Base-by-base conservation (phyloP, 1,140 invertebrate genomes). In the Bombus superbus region DNA sequence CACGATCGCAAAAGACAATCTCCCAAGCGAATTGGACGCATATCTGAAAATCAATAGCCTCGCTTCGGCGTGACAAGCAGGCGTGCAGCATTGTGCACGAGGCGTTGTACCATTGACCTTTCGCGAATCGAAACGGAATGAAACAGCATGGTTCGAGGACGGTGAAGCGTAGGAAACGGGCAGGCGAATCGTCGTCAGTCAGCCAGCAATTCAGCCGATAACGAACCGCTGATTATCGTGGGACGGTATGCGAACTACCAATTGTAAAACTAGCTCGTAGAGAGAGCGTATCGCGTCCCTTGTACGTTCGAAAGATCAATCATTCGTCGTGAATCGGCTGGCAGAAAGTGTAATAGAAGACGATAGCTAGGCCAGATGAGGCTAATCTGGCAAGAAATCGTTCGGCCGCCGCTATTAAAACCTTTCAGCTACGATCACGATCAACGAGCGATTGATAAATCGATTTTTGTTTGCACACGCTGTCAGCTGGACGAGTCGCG, bases 221-320 rank as follows among this genome's bases (percentile, higher is more conserved):
- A 90, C 89, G 88, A 90, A 88, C 83, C 79, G 35, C 83, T 90
- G 90, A 93, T 93, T 92, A 92, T 92, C 90, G 92, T 93, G 91
- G 87, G 92, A 93, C 87, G 81, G 86, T 86, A 87, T 78, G 85
- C 75, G 62, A 84, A 62, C 38, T 40, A 71, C n/a, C 86, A 90
- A 86, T 88, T 88, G 88, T 88, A 66, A 88, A 90, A 76, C 90
- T 85, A 75, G 76, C 59, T 32, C 74, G 38, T 47, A 18, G 68
- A 82, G 40, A 25, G 72, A 82, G n/a, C 57, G 32, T 74, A 73
- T 78, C 66, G 79, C 71, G 81, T 84, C 74, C 71, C 40, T 83
- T 85, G 35, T 75, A 62, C 59, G 57, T 38, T 53, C 44, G 75
- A 82, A 66, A 73, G 85, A 89, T 89, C 86, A 77, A 85, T 87